Base-by-base conservation (phyloP, 2,888 invertebrate species). In the Epirrhoe alternata region DNA sequence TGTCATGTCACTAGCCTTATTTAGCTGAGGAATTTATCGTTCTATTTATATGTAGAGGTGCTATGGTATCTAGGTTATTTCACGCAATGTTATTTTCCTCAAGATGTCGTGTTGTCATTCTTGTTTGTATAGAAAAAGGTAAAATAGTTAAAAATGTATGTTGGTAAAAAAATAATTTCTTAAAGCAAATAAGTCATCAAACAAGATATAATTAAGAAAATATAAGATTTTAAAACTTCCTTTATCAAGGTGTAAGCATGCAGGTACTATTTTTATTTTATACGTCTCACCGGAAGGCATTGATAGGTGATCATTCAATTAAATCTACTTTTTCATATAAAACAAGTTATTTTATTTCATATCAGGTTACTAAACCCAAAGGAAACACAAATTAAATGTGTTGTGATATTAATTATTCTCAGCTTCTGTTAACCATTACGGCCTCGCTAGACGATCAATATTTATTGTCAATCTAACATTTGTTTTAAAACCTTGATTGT, bases 321-420 rank as follows among this genome's bases (percentile, higher is more conserved):
- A 24, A 1, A 24, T 24, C 2, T 42, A 10, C 8, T 12, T 42
- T 42, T 4, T 42, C 12, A 12, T 12, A 42, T 42, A 12, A 42
- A 42, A 12, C 38, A 12, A 10, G 38, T 12, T 35, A 35, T 35
- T 42, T 42, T 42, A 42, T 38, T 38, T 38, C 8, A 10, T 17
- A 54, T 38, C 38, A 54, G 24, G 38, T 33, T 56, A 33, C 38
- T 47, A 31, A 57, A 5, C 6, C 56, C 24, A 58, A 50, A 50
- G 47, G 31, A 54, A 61, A 57, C 56, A 38, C 30, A 57, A 66
- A 66, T 61, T 52, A 47, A 56, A 57, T 45, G 45, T 61, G 51
- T 64, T 64, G 38, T 17, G n/a, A 54, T 66, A 59, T 59, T 66
- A 62, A 66, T 62, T 66, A 66, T 59, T 62, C 35, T 14, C 16